Conservation (phyloP, 1,140 invertebrate genomes). For the Neodiprion lecontei region DNA sequence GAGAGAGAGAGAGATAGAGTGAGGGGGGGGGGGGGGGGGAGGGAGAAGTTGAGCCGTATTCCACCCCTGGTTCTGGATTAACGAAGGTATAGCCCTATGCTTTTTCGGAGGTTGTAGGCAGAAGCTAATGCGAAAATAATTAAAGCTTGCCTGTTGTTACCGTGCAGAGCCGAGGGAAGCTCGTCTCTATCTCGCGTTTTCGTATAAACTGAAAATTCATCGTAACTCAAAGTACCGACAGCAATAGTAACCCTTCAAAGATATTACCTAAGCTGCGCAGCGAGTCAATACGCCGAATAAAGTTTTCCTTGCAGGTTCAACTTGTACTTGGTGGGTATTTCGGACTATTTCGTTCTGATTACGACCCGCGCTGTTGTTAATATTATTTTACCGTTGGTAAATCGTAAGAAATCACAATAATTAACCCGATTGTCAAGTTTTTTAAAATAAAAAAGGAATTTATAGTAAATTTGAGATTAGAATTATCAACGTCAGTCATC, state of each 20-base stretch:
- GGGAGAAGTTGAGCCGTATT: not conserved
- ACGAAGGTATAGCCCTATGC: not conserved
- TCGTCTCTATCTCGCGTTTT: not conserved
- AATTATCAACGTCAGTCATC: too few relatives aligned
- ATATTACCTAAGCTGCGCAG: too few relatives aligned
- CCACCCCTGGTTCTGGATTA: not conserved
- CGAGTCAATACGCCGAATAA: too few relatives aligned
- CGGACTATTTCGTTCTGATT: too few relatives aligned
- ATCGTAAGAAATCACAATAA: too few relatives aligned
- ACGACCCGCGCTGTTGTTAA: too few relatives aligned
- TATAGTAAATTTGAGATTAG: too few relatives aligned
- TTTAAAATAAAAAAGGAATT: too few relatives aligned
- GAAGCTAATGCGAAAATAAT: constrained; percentile 1
- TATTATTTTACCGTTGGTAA: too few relatives aligned
- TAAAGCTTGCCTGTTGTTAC: not conserved
- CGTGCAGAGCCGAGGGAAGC: not conserved
- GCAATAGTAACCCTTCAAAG: not conserved
- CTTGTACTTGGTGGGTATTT: too few relatives aligned
- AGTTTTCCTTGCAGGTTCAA: too few relatives aligned
- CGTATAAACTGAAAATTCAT: not conserved
- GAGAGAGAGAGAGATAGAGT: constrained; percentile 22
- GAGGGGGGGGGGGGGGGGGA: constrained; percentile 23
- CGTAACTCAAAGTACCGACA: constrained; percentile 2
- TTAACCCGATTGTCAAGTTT: too few relatives aligned
- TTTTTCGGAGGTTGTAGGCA: constrained; percentile 3